Conservation (phyloP, 2,888 invertebrate species). For the Drosophila austrosaltans region DNA sequence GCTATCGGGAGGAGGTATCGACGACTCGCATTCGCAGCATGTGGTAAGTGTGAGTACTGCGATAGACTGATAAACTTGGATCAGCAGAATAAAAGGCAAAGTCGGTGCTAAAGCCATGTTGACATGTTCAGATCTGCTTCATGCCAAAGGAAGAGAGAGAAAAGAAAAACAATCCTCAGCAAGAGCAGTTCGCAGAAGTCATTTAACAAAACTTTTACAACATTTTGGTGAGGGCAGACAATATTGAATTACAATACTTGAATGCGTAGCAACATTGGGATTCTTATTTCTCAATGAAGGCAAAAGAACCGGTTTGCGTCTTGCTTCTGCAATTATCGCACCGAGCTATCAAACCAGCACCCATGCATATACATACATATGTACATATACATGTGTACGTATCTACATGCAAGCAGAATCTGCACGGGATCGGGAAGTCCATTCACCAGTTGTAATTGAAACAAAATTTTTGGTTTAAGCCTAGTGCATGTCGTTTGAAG, state of each 20-base stretch:
- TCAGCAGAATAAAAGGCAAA: slow-evolving; percentile 42
- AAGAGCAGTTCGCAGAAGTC: slow-evolving; percentile 74
- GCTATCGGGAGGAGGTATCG: slow-evolving; percentile 33
- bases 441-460: slow-evolving; percentile 17
- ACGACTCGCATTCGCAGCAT: slow-evolving; percentile 65
- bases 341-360: slow-evolving; percentile 59
- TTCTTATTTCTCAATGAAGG: slow-evolving; percentile 68
- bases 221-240: slow-evolving; percentile 66
- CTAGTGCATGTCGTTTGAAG: slow-evolving; percentile 52
- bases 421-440: background rate
- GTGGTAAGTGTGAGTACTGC: slow-evolving; percentile 64
- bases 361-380: background rate
- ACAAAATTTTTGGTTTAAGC: slow-evolving; percentile 18
- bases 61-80: slow-evolving; percentile 74
- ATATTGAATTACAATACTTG: slow-evolving; percentile 75
- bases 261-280: slow-evolving; percentile 52
- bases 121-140: slow-evolving; percentile 33
- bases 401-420: background rate
- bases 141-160: background rate
- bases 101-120: slow-evolving; percentile 39
- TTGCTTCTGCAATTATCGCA: slow-evolving; percentile 70
- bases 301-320: slow-evolving; percentile 61
- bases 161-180: slow-evolving; percentile 13
- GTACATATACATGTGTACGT: background rate
- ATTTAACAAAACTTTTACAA: slow-evolving; percentile 79